Base-by-base conservation (phyloP, 2,113 vertebrate species). In the Gadus chalcogrammus region DNA sequence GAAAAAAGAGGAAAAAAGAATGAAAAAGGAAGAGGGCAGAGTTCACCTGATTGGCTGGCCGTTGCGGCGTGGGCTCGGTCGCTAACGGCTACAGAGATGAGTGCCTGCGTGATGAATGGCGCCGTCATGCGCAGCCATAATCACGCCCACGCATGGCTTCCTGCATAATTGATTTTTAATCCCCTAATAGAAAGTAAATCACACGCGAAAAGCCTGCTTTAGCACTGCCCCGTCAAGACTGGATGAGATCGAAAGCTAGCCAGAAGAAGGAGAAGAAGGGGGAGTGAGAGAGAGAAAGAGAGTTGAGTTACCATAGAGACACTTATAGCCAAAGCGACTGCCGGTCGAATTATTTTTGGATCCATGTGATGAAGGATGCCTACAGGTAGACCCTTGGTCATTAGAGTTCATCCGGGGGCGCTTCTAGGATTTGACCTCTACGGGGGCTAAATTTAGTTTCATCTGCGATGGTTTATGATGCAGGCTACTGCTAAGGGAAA, bases 101-200 rank as follows among this genome's bases (percentile, higher is more conserved):
- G 88, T 87, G 85, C 85, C 86, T 82, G 82, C 82, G 83, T 92
- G 90, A 90, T 91, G 89, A 92, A 92, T 91, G 88, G 87, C 67
- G 84, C 80, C 84, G 80, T 91, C 88, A 86, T 88, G 87, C 87
- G 63, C 79, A 74, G 85, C 87, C 85, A 87, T 91, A 91, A 92
- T 91, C 91, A 91, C 88, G 76, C 90, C 90, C 85, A 91, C 82
- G 88, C 89, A 88, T 90, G 89, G 88, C 89, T 91, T 90, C 89
- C 90, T 89, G 88, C 87, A 90, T 92, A 92, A 92, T 92, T 92
- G 89, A 92, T 91, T 92, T 92, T 93, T 92, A 93, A 92, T 92
- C 88, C 88, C 77, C 90, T 90, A 92, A 92, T 92, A 92, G 89
- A 92, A 91, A 92, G 90, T 90, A 91, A 93, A 93, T 91, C 91